These are phyloP conservation scores for Congeria kusceri DNA, from an alignment of 2,888 invertebrate species.

Conservation along the genomic window DNA sequence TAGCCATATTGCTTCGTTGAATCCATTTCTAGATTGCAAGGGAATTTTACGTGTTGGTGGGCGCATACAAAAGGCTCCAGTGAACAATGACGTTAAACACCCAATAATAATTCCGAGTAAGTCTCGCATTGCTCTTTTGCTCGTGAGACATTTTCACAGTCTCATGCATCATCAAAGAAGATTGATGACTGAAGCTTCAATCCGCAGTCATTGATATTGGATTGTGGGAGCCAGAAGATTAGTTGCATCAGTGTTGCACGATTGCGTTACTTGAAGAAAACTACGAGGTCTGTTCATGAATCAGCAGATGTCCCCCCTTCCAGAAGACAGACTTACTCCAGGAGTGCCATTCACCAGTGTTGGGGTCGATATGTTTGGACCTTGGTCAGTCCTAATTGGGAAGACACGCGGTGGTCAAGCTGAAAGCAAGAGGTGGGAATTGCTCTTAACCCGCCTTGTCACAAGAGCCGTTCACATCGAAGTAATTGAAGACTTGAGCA, in stretches of 20 bases:
- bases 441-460: conserved; percentile 53
- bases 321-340: conserved; percentile 41
- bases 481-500: conserved; percentile 49
- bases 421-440: conserved; percentile 50
- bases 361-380: conserved; percentile 54
- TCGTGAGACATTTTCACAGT: conserved; percentile 47
- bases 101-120: conserved; percentile 32
- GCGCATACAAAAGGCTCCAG: not conserved
- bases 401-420: conserved; percentile 42
- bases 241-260: conserved; percentile 23
- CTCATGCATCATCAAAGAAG: conserved; percentile 51
- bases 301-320: conserved; percentile 53
- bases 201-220: conserved; percentile 46
- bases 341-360: conserved; percentile 53
- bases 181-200: conserved; percentile 45
- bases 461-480: conserved; percentile 58
- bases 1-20: conserved; percentile 34
- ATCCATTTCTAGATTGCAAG: conserved; percentile 24
- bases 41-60: conserved; percentile 33
- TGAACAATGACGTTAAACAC: conserved; percentile 1
- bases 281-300: conserved; percentile 2
- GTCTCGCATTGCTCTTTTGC: conserved; percentile 35
- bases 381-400: conserved; percentile 46
- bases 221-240: conserved; percentile 37
- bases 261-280: conserved; percentile 33